phyloP scores from a whole-genome alignment of 1,140 invertebrate genomes.

The Kradibia gibbosae region DNA sequence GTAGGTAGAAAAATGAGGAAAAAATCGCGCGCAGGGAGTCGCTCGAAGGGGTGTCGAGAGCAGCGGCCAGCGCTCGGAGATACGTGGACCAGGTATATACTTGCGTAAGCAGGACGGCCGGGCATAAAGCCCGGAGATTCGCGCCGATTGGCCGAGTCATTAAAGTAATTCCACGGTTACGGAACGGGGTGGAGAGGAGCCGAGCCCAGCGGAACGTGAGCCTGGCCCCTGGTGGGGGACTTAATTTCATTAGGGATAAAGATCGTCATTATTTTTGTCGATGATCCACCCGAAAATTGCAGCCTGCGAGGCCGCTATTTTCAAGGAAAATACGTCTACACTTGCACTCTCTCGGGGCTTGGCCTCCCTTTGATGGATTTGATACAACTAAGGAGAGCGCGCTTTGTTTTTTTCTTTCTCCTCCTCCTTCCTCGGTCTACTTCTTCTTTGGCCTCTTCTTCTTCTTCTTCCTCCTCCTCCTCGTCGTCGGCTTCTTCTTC shows the following conservation, averaged over 20 bases:
- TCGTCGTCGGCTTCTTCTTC: too few species aligned
- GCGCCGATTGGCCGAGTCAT: constrained; percentile 56
- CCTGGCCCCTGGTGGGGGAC: constrained; percentile 56
- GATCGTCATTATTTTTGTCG: constrained; percentile 66
- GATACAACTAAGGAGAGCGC: constrained; percentile 19
- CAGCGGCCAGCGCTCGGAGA: background rate
- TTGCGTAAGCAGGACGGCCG: background rate
- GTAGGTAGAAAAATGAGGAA: constrained; percentile 43
- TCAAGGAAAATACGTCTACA: constrained; percentile 22
- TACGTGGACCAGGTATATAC: background rate
- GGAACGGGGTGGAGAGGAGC: too few species aligned
- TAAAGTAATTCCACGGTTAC: constrained; percentile 67
- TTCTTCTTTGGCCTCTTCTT: too few species aligned
- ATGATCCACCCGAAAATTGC: constrained; percentile 56
- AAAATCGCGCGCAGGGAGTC: constrained; percentile 19
- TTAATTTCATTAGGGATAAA: constrained; percentile 71
- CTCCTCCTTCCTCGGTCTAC: too few species aligned
- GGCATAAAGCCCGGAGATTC: constrained; percentile 35
- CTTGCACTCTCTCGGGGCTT: background rate
- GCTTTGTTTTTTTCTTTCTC: too few species aligned
- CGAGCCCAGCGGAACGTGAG: too few species aligned
- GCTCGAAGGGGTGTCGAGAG: too few species aligned
- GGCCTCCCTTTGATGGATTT: constrained; percentile 24
- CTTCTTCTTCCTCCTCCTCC: too few species aligned
- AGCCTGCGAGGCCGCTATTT: constrained; percentile 20